Evolutionary conservation across 2,113 vertebrate species (phyloP).

Genomic region (Lamprologus lemairii): DNA sequence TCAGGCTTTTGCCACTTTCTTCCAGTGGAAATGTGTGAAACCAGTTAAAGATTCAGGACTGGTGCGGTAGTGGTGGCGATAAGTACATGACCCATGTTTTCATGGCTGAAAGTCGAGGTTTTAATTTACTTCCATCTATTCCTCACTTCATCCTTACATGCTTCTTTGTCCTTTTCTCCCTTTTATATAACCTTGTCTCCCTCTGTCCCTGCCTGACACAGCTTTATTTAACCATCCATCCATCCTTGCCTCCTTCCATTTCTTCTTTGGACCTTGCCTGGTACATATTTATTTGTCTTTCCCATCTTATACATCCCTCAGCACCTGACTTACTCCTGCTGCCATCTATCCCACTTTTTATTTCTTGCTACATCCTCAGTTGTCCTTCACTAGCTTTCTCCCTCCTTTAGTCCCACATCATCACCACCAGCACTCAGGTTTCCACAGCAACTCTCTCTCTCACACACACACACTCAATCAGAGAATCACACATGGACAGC

Average conservation of each 20-base stretch:
- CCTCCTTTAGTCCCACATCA: background rate
- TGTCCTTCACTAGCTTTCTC: slow-evolving; percentile 10
- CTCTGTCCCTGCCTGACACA: background rate
- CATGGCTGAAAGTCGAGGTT: background rate
- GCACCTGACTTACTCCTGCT: background rate
- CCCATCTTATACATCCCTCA: background rate
- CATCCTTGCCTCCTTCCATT: slow-evolving; percentile 1
- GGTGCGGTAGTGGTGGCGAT: background rate
- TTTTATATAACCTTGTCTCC: background rate
- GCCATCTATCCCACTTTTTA: background rate
- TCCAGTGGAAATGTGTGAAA: background rate
- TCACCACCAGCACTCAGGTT: slow-evolving; percentile 7
- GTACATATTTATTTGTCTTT: background rate
- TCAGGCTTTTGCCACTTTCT: background rate
- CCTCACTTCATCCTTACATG: background rate
- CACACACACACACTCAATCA: background rate
- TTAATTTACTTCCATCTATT: background rate
- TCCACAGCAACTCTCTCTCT: slow-evolving; percentile 19
- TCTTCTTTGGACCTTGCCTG: background rate
- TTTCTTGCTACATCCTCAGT: background rate
- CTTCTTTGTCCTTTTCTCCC: background rate
- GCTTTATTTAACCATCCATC: slow-evolving; percentile 16
- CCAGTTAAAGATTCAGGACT: background rate
- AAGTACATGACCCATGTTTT: background rate
- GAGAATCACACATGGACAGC: background rate